A percentile compares a stretch with the other conserved stretches of the same genome.
These are phyloP conservation scores for Catonia carolina DNA, from an alignment of 2,888 invertebrate genomes.

Conservation along the genomic window DNA sequence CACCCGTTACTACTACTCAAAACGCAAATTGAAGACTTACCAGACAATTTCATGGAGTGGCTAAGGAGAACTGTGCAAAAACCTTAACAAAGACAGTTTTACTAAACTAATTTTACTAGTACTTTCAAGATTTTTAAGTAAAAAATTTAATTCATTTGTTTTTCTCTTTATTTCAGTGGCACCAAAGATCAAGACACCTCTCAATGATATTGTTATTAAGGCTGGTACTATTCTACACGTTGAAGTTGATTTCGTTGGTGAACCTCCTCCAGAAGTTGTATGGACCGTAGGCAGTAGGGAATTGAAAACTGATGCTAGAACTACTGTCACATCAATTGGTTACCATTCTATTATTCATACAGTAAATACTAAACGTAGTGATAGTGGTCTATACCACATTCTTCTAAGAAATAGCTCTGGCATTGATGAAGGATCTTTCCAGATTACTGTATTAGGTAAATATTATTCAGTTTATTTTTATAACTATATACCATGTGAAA, in stretches of 20 bases:
- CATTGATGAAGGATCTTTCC: constrained; percentile 85
- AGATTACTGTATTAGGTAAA: constrained; percentile 72
- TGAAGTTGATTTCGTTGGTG: constrained; percentile 87
- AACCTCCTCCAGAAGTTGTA: constrained; percentile 82
- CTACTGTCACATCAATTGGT: constrained; percentile 83
- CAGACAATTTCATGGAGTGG: too few species aligned
- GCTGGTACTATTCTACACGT: constrained; percentile 86
- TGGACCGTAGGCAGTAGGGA: constrained; percentile 75
- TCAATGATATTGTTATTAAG: constrained; percentile 85
- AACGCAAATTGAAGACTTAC: too few species aligned
- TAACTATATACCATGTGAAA: too few species aligned
- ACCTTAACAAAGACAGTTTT: too few species aligned
- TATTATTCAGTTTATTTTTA: constrained; percentile 17
- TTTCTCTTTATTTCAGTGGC: constrained; percentile 54
- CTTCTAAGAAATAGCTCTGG: constrained; percentile 88
- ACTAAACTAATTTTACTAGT: too few species aligned
- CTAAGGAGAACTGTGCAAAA: too few species aligned
- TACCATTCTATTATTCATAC: constrained; percentile 89
- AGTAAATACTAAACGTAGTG: constrained; percentile 84
- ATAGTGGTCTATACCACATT: constrained; percentile 86
- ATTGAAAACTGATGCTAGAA: constrained; percentile 68
- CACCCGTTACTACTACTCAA: too few species aligned
- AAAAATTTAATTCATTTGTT: too few species aligned
- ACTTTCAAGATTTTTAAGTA: too few species aligned
- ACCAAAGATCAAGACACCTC: constrained; percentile 88